These are phyloP conservation scores for Epinotia bilunana DNA, from an alignment of 2,888 invertebrate genomes.

Conservation along the genomic window DNA sequence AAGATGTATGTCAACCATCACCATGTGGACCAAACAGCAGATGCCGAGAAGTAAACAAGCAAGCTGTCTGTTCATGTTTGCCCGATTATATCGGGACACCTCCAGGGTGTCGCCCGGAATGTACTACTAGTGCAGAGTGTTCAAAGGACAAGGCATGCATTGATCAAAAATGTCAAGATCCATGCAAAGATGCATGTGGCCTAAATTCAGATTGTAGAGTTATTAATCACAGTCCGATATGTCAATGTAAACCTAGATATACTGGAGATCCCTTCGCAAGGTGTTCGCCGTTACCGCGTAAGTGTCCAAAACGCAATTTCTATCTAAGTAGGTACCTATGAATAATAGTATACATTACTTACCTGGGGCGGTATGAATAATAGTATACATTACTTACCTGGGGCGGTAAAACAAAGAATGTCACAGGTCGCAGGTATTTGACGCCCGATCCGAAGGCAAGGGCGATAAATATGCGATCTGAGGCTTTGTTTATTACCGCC, in stretches of 20 bases:
- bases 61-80: conserved; percentile 90
- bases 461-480: too few species aligned
- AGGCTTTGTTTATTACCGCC: too few species aligned
- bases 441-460: too few species aligned
- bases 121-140: conserved; percentile 90
- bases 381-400: too few species aligned
- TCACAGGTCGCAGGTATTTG: too few species aligned
- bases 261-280: conserved; percentile 88
- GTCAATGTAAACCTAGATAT: conserved; percentile 86
- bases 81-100: conserved; percentile 89
- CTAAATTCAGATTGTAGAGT: conserved; percentile 88
- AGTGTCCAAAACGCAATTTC: conserved; percentile 54
- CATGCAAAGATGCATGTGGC: conserved; percentile 89
- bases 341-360: too few species aligned
- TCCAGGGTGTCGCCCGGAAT: conserved; percentile 91
- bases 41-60: conserved; percentile 88
- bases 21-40: conserved; percentile 91
- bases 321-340: too few species aligned
- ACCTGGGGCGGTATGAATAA: too few species aligned
- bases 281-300: conserved; percentile 83
- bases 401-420: too few species aligned
- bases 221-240: conserved; percentile 91
- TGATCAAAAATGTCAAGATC: conserved; percentile 90
- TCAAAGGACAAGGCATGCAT: conserved; percentile 89
- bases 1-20: conserved; percentile 87